Evolutionary conservation across 2,797 vertebrate genomes (phyloP).

Genomic region (Oryzias dopingdopingensis): DNA sequence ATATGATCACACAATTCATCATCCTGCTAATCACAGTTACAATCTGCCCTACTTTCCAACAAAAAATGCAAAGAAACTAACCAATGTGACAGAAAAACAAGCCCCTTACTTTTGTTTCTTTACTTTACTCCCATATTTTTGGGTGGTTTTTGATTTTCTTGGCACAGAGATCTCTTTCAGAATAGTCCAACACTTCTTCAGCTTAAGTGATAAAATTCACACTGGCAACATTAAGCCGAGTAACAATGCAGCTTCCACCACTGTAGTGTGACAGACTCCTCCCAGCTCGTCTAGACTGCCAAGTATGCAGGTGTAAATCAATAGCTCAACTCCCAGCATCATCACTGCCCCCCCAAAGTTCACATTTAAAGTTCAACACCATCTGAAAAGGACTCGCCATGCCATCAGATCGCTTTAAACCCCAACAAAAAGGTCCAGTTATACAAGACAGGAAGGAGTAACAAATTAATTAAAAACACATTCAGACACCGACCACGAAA

Average conservation of each 20-base stretch:
- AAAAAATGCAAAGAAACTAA: constrained; percentile 2
- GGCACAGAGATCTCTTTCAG: constrained; percentile 3
- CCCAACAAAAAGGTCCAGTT: constrained; percentile 18
- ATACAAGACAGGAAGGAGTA: constrained; percentile 29
- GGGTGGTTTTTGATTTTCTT: constrained; percentile 6
- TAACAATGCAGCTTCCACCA: constrained; percentile 35
- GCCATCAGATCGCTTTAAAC: constrained; percentile 23
- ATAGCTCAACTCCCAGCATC: constrained; percentile 23
- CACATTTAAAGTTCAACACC: constrained; percentile 36
- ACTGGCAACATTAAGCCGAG: constrained; percentile 27
- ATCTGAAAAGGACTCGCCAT: constrained; percentile 21
- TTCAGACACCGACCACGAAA: neutral
- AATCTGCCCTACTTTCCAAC: neutral
- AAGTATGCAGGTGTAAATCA: constrained; percentile 67
- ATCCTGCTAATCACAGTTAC: neutral
- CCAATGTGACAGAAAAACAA: neutral
- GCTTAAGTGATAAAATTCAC: constrained; percentile 33
- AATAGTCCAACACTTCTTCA: constrained; percentile 27
- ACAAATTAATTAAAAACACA: neutral
- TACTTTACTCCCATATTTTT: constrained; percentile 5
- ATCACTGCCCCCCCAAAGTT: constrained; percentile 7
- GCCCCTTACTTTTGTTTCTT: neutral
- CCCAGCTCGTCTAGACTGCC: constrained; percentile 52
- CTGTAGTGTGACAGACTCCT: constrained; percentile 32
- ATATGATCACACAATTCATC: constrained; percentile 5